phyloP scores from a whole-genome alignment of 2,888 invertebrate genomes.

The Andrena fulva region DNA sequence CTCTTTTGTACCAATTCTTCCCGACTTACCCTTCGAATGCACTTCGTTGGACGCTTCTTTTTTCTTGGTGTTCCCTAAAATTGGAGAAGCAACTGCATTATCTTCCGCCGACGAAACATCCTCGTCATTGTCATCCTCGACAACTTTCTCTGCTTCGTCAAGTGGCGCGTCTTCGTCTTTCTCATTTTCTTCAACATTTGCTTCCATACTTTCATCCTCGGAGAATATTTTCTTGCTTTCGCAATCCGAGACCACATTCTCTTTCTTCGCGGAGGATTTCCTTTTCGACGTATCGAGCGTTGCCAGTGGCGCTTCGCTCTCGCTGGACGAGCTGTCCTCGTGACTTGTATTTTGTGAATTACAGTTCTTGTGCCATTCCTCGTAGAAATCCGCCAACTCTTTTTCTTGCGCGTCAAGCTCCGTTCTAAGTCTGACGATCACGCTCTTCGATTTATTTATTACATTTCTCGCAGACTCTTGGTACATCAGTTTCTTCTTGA shows the following conservation, averaged over 20 bases:
- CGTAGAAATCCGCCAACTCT: constrained; percentile 63
- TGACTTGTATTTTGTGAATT: constrained; percentile 37
- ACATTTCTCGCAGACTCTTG: constrained; percentile 56
- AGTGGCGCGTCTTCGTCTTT: neutral
- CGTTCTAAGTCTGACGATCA: constrained; percentile 52
- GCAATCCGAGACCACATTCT: constrained; percentile 72
- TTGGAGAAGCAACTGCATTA: constrained; percentile 21
- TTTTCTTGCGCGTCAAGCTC: constrained; percentile 55
- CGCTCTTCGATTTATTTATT: constrained; percentile 58
- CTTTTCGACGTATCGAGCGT: neutral
- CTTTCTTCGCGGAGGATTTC: neutral
- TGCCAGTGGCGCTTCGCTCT: neutral
- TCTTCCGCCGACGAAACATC: neutral
- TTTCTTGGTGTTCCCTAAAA: neutral
- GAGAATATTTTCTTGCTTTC: constrained; percentile 78
- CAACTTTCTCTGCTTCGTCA: neutral
- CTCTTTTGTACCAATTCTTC: neutral
- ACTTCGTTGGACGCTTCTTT: neutral
- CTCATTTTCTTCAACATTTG: neutral
- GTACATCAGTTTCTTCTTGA: constrained; percentile 53
- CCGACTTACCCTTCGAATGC: neutral
- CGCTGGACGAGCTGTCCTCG: constrained; percentile 13
- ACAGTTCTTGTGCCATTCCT: constrained; percentile 65
- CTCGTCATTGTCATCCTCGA: neutral
- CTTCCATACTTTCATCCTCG: constrained; percentile 34